Evolutionary conservation across 2,888 invertebrate genomes (phyloP).

Genomic region (Tetragonula carbonaria): DNA sequence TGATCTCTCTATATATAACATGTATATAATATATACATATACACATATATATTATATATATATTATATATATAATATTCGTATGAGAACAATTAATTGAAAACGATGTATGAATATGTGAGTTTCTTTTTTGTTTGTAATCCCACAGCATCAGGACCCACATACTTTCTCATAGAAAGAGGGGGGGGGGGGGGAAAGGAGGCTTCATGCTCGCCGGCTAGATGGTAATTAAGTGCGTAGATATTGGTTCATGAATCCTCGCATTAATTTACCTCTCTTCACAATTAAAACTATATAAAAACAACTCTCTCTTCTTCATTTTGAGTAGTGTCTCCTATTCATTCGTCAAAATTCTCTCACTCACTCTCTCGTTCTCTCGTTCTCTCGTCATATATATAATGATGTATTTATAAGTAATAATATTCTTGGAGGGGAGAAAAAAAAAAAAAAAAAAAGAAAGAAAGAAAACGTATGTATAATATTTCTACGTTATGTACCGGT

Average conservation of each 20-base stretch:
- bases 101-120: constrained; percentile 73
- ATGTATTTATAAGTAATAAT: constrained; percentile 81
- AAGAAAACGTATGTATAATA: constrained; percentile 76
- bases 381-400: constrained; percentile 71
- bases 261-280: constrained; percentile 73
- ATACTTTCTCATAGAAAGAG: constrained; percentile 57
- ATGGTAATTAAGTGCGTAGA: constrained; percentile 70
- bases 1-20: constrained; percentile 48
- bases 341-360: constrained; percentile 67
- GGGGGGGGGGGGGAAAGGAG: constrained; percentile 67
- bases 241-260: constrained; percentile 72
- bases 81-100: constrained; percentile 69
- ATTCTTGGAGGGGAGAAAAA: constrained; percentile 75
- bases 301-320: constrained; percentile 70
- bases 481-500: constrained; percentile 74
- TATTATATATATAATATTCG: constrained; percentile 66
- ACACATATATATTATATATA: constrained; percentile 44
- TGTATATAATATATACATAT: constrained; percentile 49
- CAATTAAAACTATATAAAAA: constrained; percentile 80
- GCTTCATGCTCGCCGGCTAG: constrained; percentile 72
- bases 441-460: constrained; percentile 59
- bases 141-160: constrained; percentile 67
- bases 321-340: constrained; percentile 69
- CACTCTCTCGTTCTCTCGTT: constrained; percentile 58
- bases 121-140: constrained; percentile 60